Conservation (phyloP, 2,888 invertebrate species). For the Tanytarsus gracilentus region DNA sequence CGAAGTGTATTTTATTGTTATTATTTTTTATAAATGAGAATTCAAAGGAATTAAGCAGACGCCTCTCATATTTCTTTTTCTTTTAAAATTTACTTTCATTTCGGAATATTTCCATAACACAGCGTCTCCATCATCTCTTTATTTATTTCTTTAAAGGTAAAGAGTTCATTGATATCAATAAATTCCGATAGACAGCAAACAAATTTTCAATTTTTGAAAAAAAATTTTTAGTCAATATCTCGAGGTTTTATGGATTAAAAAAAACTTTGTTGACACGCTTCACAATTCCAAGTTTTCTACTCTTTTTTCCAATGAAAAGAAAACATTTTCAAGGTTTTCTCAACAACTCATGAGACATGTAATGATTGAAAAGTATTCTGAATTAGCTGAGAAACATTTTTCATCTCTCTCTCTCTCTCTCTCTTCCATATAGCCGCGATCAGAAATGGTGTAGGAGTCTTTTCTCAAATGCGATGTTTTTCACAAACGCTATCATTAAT, state of each 20-base stretch:
- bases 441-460: slow-evolving; percentile 1
- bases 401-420: neutral
- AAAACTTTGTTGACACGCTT: neutral
- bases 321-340: too few species aligned
- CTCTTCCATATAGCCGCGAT: neutral
- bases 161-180: too few species aligned
- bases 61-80: slow-evolving; percentile 27
- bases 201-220: slow-evolving; percentile 20
- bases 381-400: neutral
- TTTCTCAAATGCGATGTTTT: slow-evolving; percentile 3
- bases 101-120: neutral
- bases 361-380: slow-evolving; percentile 27
- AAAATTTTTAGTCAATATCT: slow-evolving; percentile 2
- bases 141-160: too few species aligned
- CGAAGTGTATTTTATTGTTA: too few species aligned
- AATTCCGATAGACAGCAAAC: too few species aligned
- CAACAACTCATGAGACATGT: slow-evolving; percentile 17
- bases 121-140: neutral
- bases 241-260: slow-evolving; percentile 13
- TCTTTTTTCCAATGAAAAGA: neutral
- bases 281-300: slow-evolving; percentile 17
- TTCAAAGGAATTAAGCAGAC: slow-evolving; percentile 13
- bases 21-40: too few species aligned
- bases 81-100: neutral
- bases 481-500: neutral